phyloP scores from a whole-genome alignment of 2,888 invertebrate species.

The Caenorhabditis panamensis region DNA sequence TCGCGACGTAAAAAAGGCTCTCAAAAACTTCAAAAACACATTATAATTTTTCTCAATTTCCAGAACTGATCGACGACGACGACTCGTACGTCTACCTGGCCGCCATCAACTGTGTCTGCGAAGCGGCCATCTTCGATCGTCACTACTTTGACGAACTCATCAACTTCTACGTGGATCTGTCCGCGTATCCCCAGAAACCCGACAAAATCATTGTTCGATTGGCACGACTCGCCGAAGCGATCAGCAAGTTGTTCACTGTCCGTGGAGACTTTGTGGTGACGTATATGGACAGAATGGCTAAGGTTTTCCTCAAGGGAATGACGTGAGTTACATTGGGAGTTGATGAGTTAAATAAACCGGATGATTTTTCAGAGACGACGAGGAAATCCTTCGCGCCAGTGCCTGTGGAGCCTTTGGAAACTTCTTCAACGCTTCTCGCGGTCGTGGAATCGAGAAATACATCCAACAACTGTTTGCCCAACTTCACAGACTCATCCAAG shows the following conservation, averaged over 20 bases:
- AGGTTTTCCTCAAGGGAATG: slow-evolving; percentile 28
- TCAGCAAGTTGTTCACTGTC: slow-evolving; percentile 68
- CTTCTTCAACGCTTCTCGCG: slow-evolving; percentile 67
- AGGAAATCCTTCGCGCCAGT: slow-evolving; percentile 71
- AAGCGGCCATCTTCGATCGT: slow-evolving; percentile 67
- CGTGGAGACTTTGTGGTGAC: slow-evolving; percentile 49
- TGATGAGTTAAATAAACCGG: too few relatives aligned
- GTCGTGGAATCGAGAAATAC: slow-evolving; percentile 66
- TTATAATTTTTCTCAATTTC: background rate
- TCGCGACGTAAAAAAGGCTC: too few relatives aligned
- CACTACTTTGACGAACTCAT: slow-evolving; percentile 62
- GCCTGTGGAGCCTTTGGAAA: slow-evolving; percentile 69
- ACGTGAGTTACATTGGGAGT: background rate
- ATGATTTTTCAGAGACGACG: slow-evolving; percentile 29
- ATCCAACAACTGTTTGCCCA: slow-evolving; percentile 63
- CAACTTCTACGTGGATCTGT: slow-evolving; percentile 58
- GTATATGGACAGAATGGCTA: slow-evolving; percentile 33
- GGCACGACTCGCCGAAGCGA: slow-evolving; percentile 70
- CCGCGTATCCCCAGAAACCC: slow-evolving; percentile 1
- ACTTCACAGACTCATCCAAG: slow-evolving; percentile 26
- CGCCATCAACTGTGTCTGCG: slow-evolving; percentile 75
- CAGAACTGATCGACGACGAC: slow-evolving; percentile 59
- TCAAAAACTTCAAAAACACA: too few relatives aligned
- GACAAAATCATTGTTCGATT: slow-evolving; percentile 48
- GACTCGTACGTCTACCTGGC: slow-evolving; percentile 77